Evolutionary conservation across 2,113 vertebrate genomes (phyloP), one percentile per base, ranked within the genome.

Genomic region (Clarias gariepinus): DNA sequence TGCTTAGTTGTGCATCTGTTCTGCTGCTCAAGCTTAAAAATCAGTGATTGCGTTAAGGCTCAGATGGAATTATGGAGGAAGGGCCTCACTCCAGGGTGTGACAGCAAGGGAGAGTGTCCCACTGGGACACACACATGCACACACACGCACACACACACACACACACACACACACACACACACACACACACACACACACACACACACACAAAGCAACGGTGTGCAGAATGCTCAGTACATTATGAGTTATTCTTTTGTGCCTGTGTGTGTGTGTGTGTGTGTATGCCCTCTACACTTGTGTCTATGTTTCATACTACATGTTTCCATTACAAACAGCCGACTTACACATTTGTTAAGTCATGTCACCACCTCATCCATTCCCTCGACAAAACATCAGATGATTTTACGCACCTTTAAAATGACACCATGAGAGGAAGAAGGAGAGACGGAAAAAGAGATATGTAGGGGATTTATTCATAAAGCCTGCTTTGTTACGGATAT

Each of bases 41-140:
- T 89, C 90, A 91, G 89, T 88, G 90, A 94, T 92, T 92, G 89
- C 89, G 87, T 90, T 91, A 92, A 92, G 90, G 87, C 90, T 92
- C 90, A 88, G 86, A 91, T 85, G 89, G 89, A 89, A 91, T 92
- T 86, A 61, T 85, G 87, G 85, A 85, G 87, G 90, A 92, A 77
- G 86, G 85, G 86, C 66, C 47, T 88, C 64, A 88, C 80, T 82
- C 84, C 60, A 57, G 84, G 85, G 87, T 90, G 82, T 81, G 68
- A 74, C 71, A 83, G 81, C 68, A 73, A 81, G 78, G 83, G 77
- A 85, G 64, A 71, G 64, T 73, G 41, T 86, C 76, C 81, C 86
- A 81, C 47, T 73, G 86, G 86, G 89, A 84, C 74, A 81, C 80
- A 82, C 78, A 85, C 52, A 85, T n/a, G 78, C 61, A 64, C 36